Conservation (phyloP, 2,888 invertebrate genomes). For the Dasysyrphus tricinctus region DNA sequence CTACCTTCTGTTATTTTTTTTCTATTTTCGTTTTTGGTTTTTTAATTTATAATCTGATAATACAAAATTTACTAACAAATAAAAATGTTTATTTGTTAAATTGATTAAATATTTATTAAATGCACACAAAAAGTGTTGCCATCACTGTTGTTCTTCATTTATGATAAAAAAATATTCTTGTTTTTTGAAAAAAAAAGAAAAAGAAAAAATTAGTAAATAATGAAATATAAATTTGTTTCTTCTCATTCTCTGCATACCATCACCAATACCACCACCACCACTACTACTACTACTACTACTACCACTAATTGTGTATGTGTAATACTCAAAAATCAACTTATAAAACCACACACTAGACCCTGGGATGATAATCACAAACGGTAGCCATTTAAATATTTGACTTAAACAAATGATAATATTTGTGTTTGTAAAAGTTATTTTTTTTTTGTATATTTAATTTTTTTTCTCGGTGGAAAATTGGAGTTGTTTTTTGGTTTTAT, state of each 20-base stretch:
- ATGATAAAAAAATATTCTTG: constrained; percentile 30
- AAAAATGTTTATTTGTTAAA: constrained; percentile 62
- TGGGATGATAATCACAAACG: constrained; percentile 75
- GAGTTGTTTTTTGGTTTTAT: constrained; percentile 75
- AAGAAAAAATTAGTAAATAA: constrained; percentile 53
- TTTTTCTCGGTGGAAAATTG: constrained; percentile 78
- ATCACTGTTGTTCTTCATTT: constrained; percentile 70
- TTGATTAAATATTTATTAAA: constrained; percentile 70
- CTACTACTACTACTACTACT: constrained; percentile 50
- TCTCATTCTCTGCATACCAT: constrained; percentile 75
- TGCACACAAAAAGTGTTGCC: constrained; percentile 68
- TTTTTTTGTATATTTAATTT: constrained; percentile 46
- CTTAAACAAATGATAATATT: constrained; percentile 50
- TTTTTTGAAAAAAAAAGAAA: background rate
- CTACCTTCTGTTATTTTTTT: background rate
- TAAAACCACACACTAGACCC: constrained; percentile 68
- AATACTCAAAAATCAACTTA: constrained; percentile 56
- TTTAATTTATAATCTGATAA: constrained; percentile 57
- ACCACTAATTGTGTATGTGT: constrained; percentile 53
- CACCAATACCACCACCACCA: constrained; percentile 58
- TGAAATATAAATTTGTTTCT: constrained; percentile 66
- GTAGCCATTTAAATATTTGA: constrained; percentile 75
- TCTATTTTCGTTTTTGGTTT: constrained; percentile 2
- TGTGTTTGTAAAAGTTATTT: constrained; percentile 53
- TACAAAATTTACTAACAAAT: constrained; percentile 44